Conservation (phyloP, 2,113 vertebrate genomes). For the Dissostichus mawsoni region DNA sequence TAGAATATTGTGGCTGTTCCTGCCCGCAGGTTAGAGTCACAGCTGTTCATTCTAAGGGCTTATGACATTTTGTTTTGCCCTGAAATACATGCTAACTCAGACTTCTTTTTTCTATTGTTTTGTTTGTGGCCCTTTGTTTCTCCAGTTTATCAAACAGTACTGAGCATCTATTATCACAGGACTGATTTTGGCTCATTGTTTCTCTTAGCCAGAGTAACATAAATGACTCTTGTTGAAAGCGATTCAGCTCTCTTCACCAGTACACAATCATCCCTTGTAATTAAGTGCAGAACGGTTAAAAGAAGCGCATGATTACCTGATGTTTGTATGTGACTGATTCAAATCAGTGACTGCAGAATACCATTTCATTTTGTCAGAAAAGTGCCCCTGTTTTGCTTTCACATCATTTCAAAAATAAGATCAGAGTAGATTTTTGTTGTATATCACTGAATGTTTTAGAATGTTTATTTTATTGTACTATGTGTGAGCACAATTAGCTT, state of each 20-base stretch:
- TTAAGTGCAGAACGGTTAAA: slow-evolving; percentile 24
- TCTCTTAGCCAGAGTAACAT: slow-evolving; percentile 31
- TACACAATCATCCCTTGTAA: slow-evolving; percentile 24
- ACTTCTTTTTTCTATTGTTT: slow-evolving; percentile 15
- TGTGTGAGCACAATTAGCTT: neutral
- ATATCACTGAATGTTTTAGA: neutral
- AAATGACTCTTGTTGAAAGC: slow-evolving; percentile 51
- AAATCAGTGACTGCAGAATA: slow-evolving; percentile 7
- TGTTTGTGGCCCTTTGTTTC: slow-evolving; percentile 36
- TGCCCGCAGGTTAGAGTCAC: slow-evolving; percentile 41
- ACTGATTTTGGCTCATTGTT: slow-evolving; percentile 32
- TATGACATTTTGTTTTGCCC: slow-evolving; percentile 57
- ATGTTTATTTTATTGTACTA: neutral
- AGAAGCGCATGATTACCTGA: slow-evolving; percentile 23
- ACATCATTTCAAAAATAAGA: neutral
- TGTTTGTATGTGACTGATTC: slow-evolving; percentile 29
- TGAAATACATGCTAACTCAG: slow-evolving; percentile 38
- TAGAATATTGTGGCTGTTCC: slow-evolving; percentile 16
- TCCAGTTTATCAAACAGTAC: slow-evolving; percentile 34
- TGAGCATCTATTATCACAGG: slow-evolving; percentile 37
- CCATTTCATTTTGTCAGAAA: slow-evolving; percentile 8
- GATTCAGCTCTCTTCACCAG: slow-evolving; percentile 24
- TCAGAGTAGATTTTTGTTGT: neutral
- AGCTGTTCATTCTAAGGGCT: slow-evolving; percentile 51
- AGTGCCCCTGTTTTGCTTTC: neutral